These are phyloP conservation scores for Acrossocheilus fasciatus DNA, from an alignment of 2,797 vertebrate species.

Conservation along the genomic window DNA sequence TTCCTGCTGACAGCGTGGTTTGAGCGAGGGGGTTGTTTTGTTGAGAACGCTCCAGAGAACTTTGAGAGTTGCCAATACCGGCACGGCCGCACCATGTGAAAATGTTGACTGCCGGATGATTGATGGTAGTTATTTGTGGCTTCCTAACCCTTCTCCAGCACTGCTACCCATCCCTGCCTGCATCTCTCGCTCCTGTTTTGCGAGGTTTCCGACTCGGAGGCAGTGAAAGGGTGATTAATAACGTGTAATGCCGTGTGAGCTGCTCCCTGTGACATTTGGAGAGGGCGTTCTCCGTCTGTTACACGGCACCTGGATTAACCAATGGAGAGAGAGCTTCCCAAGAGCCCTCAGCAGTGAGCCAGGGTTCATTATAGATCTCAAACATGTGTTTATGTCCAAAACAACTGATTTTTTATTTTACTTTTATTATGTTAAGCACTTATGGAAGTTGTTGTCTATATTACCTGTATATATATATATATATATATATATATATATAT, in stretches of 20 bases:
- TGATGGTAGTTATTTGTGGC: slow-evolving; percentile 89
- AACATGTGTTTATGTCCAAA: background rate
- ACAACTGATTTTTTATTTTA: background rate
- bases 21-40: slow-evolving; percentile 80
- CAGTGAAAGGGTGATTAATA: slow-evolving; percentile 80
- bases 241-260: slow-evolving; percentile 74
- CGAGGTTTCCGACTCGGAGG: slow-evolving; percentile 49
- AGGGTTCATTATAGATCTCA: background rate
- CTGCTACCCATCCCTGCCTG: slow-evolving; percentile 55
- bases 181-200: slow-evolving; percentile 20
- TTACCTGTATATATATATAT: no score
- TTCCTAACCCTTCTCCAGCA: slow-evolving; percentile 71
- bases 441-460: background rate
- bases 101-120: slow-evolving; percentile 86
- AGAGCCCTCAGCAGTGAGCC: background rate
- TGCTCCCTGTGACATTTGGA: slow-evolving; percentile 68
- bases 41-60: slow-evolving; percentile 78
- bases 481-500: no score
- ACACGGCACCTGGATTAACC: background rate
- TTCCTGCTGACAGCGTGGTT: slow-evolving; percentile 90
- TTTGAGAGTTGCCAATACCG: slow-evolving; percentile 86
- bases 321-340: slow-evolving; percentile 7
- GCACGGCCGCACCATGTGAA: slow-evolving; percentile 85
- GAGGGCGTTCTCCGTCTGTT: slow-evolving; percentile 36
- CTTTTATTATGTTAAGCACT: background rate